phyloP scores from a whole-genome alignment of 1,140 invertebrate genomes.

The Drosophila seguyi region DNA sequence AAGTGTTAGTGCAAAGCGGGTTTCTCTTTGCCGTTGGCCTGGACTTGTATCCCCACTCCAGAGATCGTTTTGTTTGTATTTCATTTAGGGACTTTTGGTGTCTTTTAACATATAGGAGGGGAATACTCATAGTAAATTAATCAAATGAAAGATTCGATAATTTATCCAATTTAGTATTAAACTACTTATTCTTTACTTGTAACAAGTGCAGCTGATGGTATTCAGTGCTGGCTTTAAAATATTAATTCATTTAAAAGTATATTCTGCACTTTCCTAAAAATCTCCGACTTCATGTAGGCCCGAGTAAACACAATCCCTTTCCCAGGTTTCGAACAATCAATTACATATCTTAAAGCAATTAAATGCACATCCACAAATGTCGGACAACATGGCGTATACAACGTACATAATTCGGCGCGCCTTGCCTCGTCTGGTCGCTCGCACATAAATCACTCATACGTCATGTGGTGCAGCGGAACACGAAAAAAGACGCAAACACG shows the following conservation, averaged over 20 bases:
- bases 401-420: conserved; percentile 56
- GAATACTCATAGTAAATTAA: neutral
- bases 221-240: neutral
- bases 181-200: neutral
- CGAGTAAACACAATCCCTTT: neutral
- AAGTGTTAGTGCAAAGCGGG: conserved; percentile 59
- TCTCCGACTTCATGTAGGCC: neutral
- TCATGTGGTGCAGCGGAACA: conserved; percentile 63
- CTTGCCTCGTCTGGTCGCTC: conserved; percentile 25
- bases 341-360: conserved; percentile 62
- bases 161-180: no score
- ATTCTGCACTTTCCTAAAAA: neutral
- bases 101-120: neutral
- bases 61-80: neutral
- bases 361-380: conserved; percentile 59
- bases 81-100: neutral
- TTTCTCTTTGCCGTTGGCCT: conserved; percentile 36
- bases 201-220: neutral
- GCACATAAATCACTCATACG: conserved; percentile 78
- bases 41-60: neutral
- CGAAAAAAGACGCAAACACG: conserved; percentile 55
- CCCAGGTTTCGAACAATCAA: conserved; percentile 40
- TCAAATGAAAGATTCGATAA: no score
- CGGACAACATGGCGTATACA: conserved; percentile 56
- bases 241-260: no score